Percentiles rank a stretch among this genome's conserved stretches.
Conservation (phyloP, 2,113 vertebrate species). For the Synchiropus splendidus region DNA sequence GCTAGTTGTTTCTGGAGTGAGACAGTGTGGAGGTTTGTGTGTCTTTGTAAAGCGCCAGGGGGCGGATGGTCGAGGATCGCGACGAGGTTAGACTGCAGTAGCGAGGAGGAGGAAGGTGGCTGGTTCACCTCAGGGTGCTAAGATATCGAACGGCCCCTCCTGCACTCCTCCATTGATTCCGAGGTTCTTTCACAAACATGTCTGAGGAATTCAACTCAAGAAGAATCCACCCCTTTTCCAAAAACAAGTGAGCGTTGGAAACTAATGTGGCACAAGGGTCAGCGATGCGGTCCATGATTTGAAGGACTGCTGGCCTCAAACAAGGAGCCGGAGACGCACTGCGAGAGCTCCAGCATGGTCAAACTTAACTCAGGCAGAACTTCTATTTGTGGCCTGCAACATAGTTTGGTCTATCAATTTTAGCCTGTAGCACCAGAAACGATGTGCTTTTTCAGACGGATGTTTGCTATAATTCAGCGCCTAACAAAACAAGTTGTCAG, state of each 20-base stretch:
- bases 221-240: conserved; percentile 25
- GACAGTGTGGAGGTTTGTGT: conserved; percentile 38
- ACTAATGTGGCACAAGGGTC: too few relatives aligned
- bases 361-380: not conserved
- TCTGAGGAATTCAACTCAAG: conserved; percentile 11
- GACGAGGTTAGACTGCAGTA: conserved; percentile 11
- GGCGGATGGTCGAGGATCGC: conserved; percentile 5
- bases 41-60: conserved; percentile 29
- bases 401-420: too few relatives aligned
- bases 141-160: conserved; percentile 1
- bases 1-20: conserved; percentile 28
- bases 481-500: too few relatives aligned
- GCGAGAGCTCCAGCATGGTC: not conserved
- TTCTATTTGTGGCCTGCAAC: too few relatives aligned
- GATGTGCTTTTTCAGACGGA: too few relatives aligned
- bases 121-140: not conserved
- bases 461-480: too few relatives aligned
- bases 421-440: too few relatives aligned
- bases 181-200: conserved; percentile 15
- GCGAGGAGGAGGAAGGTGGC: conserved; percentile 11
- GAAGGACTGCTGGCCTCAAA: not conserved
- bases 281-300: not conserved
- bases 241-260: too few relatives aligned
- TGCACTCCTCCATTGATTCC: conserved; percentile 15
- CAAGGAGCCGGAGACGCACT: not conserved